Conservation (phyloP, 2,797 vertebrate species). For the Pantherophis vulpinus region DNA sequence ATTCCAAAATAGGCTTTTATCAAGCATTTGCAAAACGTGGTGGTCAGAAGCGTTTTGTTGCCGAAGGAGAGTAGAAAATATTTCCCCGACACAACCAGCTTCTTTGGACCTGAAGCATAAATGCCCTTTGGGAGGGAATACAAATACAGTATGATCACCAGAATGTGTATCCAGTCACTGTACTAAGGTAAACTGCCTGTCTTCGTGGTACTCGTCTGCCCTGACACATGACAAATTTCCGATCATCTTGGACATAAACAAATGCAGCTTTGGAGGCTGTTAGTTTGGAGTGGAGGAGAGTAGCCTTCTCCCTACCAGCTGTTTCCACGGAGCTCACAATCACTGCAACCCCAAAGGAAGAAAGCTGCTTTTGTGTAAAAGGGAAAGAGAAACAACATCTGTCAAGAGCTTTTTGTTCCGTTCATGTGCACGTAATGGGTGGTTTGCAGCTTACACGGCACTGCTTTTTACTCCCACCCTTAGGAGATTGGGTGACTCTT, state of each 20-base stretch:
- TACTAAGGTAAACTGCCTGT: not conserved
- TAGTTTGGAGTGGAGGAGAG: not conserved
- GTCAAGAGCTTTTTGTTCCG: not conserved
- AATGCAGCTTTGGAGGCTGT: not conserved
- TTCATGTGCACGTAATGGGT: not conserved
- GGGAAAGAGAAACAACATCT: not conserved
- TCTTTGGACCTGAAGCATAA: not conserved
- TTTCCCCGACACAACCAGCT: not conserved
- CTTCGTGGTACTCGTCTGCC: not conserved
- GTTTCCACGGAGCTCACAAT: not conserved
- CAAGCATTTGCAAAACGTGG: not conserved
- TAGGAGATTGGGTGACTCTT: not conserved
- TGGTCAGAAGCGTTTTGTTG: not conserved
- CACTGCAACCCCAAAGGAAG: not conserved
- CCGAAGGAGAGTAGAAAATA: not conserved
- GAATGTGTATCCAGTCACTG: not conserved
- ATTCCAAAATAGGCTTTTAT: not conserved
- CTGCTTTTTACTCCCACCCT: not conserved
- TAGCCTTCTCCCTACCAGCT: not conserved
- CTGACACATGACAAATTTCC: not conserved
- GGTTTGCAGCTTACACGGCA: not conserved
- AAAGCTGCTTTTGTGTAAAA: not conserved
- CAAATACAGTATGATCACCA: not conserved
- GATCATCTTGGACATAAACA: not conserved
- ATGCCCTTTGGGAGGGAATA: no score